Percentiles rank a stretch among this genome's conserved stretches.
Evolutionary conservation across 2,888 invertebrate species (phyloP).

Genomic region (Chorisops tibialis): DNA sequence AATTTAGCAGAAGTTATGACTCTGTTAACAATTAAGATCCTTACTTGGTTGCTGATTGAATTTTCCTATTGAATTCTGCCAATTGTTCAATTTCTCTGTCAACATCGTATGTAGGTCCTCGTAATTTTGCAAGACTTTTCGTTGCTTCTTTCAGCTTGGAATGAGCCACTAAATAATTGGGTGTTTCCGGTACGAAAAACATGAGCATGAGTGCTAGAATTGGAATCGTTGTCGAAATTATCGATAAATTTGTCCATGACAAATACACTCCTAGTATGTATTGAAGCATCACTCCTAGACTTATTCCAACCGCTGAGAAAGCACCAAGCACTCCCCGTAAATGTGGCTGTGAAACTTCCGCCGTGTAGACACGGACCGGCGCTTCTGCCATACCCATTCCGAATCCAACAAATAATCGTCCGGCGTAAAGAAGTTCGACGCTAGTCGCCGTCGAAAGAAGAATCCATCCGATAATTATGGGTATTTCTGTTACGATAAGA

Average conservation of each 20-base stretch:
- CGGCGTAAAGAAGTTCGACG: conserved; percentile 59
- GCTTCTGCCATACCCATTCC: conserved; percentile 72
- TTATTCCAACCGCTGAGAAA: conserved; percentile 68
- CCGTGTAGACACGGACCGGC: conserved; percentile 66
- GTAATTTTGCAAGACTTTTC: conserved; percentile 57
- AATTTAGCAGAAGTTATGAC: background rate
- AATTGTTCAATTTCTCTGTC: conserved; percentile 62
- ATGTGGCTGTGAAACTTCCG: conserved; percentile 70
- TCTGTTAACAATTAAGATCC: background rate
- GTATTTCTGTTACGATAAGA: conserved; percentile 63
- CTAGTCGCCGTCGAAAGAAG: conserved; percentile 59
- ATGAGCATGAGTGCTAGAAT: conserved; percentile 60
- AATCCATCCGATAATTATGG: conserved; percentile 67
- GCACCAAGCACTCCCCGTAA: conserved; percentile 72
- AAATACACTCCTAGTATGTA: conserved; percentile 61
- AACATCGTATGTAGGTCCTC: conserved; percentile 62
- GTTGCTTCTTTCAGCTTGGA: conserved; percentile 60
- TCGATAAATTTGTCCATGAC: conserved; percentile 63
- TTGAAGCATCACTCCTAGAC: conserved; percentile 65
- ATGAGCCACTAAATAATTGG: conserved; percentile 65
- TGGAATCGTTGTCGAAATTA: conserved; percentile 61
- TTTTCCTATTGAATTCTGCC: conserved; percentile 60
- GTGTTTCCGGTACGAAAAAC: conserved; percentile 67
- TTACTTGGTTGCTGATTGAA: conserved; percentile 56
- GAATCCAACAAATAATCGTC: conserved; percentile 63